These are phyloP conservation scores for Apocheima hispidaria DNA, from an alignment of 2,888 invertebrate species.

Conservation along the genomic window DNA sequence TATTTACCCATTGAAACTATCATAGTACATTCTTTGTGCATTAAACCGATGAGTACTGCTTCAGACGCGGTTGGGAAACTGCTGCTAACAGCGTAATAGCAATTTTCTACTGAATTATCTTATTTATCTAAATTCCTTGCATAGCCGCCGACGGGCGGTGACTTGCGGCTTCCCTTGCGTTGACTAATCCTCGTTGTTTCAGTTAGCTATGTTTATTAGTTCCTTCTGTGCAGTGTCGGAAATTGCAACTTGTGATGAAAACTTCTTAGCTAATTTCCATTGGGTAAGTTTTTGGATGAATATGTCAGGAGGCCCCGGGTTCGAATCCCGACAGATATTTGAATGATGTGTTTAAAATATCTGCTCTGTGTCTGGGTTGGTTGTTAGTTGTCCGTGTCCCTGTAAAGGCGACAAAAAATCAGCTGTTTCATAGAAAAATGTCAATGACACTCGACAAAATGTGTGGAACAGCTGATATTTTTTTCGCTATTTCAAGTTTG, in stretches of 20 bases:
- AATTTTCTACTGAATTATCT: slow-evolving; percentile 44
- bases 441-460: too few species aligned
- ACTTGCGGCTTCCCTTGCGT: slow-evolving; percentile 46
- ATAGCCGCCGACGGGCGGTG: slow-evolving; percentile 25
- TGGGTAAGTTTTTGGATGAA: too few species aligned
- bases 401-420: too few species aligned
- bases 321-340: too few species aligned
- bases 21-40: slow-evolving; percentile 10
- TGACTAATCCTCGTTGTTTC: slow-evolving; percentile 43
- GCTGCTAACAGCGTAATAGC: slow-evolving; percentile 31
- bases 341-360: too few species aligned
- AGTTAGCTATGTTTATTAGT: slow-evolving; percentile 38
- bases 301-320: too few species aligned
- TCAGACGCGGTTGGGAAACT: slow-evolving; percentile 30
- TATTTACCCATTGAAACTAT: background rate
- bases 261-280: background rate
- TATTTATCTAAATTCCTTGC: slow-evolving; percentile 42
- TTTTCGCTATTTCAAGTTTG: too few species aligned
- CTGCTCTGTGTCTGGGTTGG: too few species aligned
- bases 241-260: slow-evolving; percentile 17
- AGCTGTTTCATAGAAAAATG: too few species aligned
- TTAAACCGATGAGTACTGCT: slow-evolving; percentile 18
- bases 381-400: too few species aligned
- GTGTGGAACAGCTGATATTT: too few species aligned
- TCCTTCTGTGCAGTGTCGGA: slow-evolving; percentile 25